Percentiles rank a stretch among this genome's conserved stretches.
Conservation (phyloP, 2,113 vertebrate genomes). For the Climacteris rufus region DNA sequence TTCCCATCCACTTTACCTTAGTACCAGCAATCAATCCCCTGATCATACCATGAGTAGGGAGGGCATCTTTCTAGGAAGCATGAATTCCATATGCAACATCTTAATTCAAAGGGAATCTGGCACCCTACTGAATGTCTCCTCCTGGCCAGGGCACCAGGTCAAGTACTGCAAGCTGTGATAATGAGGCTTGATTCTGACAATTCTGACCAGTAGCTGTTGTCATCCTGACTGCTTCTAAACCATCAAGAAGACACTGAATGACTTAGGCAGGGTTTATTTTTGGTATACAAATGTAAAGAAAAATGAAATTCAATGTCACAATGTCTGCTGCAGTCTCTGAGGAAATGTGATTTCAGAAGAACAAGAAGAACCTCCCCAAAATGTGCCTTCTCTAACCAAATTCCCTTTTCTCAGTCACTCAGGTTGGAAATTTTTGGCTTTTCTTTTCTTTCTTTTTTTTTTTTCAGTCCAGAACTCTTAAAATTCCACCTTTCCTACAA, state of each 20-base stretch:
- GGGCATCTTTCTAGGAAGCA: background rate
- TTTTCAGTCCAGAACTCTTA: background rate
- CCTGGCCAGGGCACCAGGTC: conserved; percentile 55
- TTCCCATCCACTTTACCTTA: background rate
- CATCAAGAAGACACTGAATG: conserved; percentile 38
- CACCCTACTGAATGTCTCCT: conserved; percentile 36
- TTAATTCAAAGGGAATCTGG: conserved; percentile 49
- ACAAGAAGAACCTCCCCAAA: background rate
- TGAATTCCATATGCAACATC: background rate
- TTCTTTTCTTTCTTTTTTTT: rapidly evolving
- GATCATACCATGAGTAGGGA: background rate
- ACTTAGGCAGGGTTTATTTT: conserved; percentile 60
- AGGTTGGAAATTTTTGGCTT: background rate
- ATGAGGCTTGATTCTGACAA: conserved; percentile 44
- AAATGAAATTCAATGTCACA: conserved; percentile 46
- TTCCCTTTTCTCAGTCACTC: background rate
- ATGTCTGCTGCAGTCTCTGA: background rate
- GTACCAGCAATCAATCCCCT: background rate
- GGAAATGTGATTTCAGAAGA: conserved; percentile 8
- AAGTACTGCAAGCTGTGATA: conserved; percentile 62
- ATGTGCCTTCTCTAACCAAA: background rate
- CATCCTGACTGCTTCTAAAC: conserved; percentile 46
- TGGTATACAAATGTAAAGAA: conserved; percentile 44
- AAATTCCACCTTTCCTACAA: background rate
- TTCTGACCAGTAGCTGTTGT: conserved; percentile 57